phyloP scores from a whole-genome alignment of 2,888 invertebrate species.

The Acanthopleura granulata region DNA sequence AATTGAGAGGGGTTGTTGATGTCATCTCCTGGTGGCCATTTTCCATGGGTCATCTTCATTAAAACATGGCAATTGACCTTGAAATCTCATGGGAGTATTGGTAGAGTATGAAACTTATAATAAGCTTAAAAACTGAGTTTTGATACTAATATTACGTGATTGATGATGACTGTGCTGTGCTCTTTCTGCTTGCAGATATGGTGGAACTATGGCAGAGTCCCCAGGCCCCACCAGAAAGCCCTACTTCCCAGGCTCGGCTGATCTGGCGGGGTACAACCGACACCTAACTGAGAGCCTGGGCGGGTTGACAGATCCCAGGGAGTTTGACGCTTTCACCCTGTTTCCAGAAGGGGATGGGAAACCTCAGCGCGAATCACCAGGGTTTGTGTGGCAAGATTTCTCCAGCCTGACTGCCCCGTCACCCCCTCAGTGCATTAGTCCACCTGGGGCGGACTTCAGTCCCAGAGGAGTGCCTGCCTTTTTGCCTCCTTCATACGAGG shows the following conservation, averaged over 20 bases:
- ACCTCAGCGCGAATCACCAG: background rate
- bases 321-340: background rate
- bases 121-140: no score
- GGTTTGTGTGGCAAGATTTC: background rate
- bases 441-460: background rate
- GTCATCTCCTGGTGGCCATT: no score
- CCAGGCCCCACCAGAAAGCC: constrained; percentile 13
- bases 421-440: background rate
- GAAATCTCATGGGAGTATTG: no score
- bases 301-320: background rate
- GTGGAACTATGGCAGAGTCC: constrained; percentile 15
- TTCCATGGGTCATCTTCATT: no score
- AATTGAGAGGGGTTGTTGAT: no score
- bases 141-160: no score
- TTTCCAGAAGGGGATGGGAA: background rate
- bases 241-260: background rate
- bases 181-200: background rate
- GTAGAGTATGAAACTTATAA: no score
- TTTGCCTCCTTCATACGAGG: background rate
- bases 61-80: no score
- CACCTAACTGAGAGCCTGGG: background rate
- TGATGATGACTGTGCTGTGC: no score
- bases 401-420: background rate
- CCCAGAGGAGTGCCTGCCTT: background rate
- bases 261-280: constrained; percentile 12